Evolutionary conservation across 2,797 vertebrate genomes (phyloP).

Genomic region (Pseudotriccus pelzelni): DNA sequence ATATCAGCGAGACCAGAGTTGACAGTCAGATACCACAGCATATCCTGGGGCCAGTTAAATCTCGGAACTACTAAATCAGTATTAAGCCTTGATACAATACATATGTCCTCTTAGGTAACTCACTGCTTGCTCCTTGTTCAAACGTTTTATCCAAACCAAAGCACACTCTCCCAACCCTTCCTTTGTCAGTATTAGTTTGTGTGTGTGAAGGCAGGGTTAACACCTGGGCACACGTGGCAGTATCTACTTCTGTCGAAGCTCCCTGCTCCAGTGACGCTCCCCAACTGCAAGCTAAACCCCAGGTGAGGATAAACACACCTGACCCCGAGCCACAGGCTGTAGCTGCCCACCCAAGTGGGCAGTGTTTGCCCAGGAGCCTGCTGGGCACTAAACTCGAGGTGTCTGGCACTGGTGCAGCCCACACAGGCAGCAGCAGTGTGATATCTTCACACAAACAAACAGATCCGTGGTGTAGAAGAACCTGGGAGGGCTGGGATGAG

Average conservation of each 20-base stretch:
- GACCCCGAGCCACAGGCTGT: background rate
- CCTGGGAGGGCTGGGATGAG: background rate
- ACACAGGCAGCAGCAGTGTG: background rate
- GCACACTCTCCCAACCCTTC: background rate
- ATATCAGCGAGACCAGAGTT: background rate
- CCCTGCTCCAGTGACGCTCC: background rate
- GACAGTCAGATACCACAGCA: background rate
- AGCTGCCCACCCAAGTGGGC: background rate
- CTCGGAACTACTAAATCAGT: background rate
- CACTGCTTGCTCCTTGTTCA: background rate
- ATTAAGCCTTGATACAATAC: background rate
- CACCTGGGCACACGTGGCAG: accelerated
- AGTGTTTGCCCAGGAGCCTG: background rate
- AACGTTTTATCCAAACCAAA: background rate
- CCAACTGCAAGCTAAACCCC: background rate
- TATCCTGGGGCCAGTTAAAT: background rate
- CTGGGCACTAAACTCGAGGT: background rate
- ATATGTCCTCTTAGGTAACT: background rate
- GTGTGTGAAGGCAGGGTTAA: background rate
- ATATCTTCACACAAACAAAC: background rate
- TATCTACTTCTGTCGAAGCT: background rate
- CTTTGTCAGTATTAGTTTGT: background rate
- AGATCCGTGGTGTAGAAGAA: background rate
- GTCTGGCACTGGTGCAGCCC: background rate
- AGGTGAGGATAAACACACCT: background rate